These are phyloP conservation scores for Gymnothorax reevesii DNA, from an alignment of 2,797 vertebrate genomes.

Conservation along the genomic window DNA sequence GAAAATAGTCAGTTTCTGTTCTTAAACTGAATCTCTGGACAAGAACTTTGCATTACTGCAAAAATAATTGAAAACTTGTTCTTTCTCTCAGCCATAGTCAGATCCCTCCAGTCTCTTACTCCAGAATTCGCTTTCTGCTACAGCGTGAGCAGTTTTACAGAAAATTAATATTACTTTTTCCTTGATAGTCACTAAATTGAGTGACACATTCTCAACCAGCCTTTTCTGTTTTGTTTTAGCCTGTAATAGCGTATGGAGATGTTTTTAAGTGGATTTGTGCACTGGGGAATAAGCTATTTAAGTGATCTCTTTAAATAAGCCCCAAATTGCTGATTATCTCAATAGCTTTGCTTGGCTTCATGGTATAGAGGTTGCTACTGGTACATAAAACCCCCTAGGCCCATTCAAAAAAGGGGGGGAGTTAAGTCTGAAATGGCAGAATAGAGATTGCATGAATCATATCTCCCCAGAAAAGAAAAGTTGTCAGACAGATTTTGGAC, in stretches of 20 bases:
- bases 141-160: not conserved
- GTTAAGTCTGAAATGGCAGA: too few relatives aligned
- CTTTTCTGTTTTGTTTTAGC: not conserved
- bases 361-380: not conserved
- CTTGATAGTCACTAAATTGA: not conserved
- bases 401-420: too few relatives aligned
- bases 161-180: not conserved
- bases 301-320: not conserved
- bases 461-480: too few relatives aligned
- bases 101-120: not conserved
- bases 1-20: not conserved
- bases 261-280: not conserved
- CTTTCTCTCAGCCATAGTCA: not conserved
- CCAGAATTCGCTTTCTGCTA: not conserved
- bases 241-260: not conserved
- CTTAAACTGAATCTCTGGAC: not conserved
- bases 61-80: not conserved
- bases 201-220: not conserved
- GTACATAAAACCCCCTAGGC: not conserved
- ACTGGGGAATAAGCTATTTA: not conserved
- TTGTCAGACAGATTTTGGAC: too few relatives aligned
- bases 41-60: not conserved
- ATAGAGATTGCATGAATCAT: not conserved
- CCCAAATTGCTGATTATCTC: not conserved
- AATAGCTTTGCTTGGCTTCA: not conserved